A percentile compares a stretch with the other conserved stretches of the same genome.
phyloP scores from a whole-genome alignment of 2,888 invertebrate genomes.

The Isoperla grammatica region DNA sequence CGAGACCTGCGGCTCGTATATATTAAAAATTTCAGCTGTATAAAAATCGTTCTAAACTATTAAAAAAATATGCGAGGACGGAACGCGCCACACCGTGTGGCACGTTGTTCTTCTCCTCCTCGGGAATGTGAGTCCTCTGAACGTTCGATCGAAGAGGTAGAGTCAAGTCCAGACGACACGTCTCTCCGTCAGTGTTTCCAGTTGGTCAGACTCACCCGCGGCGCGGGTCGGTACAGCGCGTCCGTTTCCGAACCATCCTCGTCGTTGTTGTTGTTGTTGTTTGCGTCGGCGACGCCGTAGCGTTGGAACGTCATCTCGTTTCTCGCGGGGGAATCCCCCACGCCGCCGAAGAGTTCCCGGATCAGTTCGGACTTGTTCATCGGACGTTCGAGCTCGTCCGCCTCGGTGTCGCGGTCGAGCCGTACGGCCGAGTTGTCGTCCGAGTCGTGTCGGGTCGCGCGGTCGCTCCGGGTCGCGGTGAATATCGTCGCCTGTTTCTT shows the following conservation, averaged over 20 bases:
- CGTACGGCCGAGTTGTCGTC: neutral
- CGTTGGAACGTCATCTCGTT: neutral
- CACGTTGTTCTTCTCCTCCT: too few relatives aligned
- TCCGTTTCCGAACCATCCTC: too few relatives aligned
- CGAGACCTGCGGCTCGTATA: neutral
- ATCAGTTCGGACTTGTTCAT: constrained; percentile 9
- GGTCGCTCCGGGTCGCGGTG: neutral
- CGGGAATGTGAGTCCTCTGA: too few relatives aligned
- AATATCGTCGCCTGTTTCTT: constrained; percentile 3
- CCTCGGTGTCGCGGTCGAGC: neutral
- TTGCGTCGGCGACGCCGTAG: neutral
- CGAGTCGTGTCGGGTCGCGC: neutral
- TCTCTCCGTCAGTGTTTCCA: too few relatives aligned
- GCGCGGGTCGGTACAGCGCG: too few relatives aligned
- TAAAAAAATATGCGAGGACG: neutral
- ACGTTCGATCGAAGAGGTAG: too few relatives aligned
- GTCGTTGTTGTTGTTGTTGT: neutral
- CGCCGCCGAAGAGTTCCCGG: constrained; percentile 15
- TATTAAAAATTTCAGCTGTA: neutral
- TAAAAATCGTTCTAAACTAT: neutral
- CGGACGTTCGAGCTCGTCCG: neutral
- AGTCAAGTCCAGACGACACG: too few relatives aligned
- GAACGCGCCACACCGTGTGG: neutral
- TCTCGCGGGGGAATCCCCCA: neutral
- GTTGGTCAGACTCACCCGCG: too few relatives aligned